phyloP scores from a whole-genome alignment of 2,888 invertebrate species.

The Coecobrya sp. region DNA sequence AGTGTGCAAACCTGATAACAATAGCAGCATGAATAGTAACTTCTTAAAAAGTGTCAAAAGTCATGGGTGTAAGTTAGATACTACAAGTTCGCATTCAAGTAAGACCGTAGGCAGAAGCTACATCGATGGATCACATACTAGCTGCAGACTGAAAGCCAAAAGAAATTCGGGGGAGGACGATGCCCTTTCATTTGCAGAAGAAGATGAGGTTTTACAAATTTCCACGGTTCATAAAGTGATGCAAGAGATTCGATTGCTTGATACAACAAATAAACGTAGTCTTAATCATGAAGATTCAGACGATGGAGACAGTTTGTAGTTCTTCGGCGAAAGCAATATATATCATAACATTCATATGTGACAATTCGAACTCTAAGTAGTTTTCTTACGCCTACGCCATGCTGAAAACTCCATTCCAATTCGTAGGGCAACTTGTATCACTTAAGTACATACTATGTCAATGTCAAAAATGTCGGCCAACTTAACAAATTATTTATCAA shows the following conservation, averaged over 20 bases:
- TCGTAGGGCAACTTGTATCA: no score
- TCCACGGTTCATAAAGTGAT: slow-evolving; percentile 76
- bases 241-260: slow-evolving; percentile 70
- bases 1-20: slow-evolving; percentile 53
- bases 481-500: background rate
- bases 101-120: background rate
- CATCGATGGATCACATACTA: background rate
- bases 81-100: background rate
- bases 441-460: no score
- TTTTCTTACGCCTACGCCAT: no score
- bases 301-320: slow-evolving; percentile 69
- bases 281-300: background rate
- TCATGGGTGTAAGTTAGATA: background rate
- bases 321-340: no score
- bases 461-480: background rate
- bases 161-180: slow-evolving; percentile 24
- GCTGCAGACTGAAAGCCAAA: background rate
- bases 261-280: background rate
- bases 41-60: slow-evolving; percentile 10
- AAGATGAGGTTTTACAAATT: slow-evolving; percentile 74
- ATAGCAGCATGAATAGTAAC: slow-evolving; percentile 10
- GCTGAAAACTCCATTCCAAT: no score
- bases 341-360: no score
- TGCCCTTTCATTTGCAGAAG: slow-evolving; percentile 49
- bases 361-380: no score